phyloP scores from a whole-genome alignment of 2,113 vertebrate species.

The Elachura formosa region DNA sequence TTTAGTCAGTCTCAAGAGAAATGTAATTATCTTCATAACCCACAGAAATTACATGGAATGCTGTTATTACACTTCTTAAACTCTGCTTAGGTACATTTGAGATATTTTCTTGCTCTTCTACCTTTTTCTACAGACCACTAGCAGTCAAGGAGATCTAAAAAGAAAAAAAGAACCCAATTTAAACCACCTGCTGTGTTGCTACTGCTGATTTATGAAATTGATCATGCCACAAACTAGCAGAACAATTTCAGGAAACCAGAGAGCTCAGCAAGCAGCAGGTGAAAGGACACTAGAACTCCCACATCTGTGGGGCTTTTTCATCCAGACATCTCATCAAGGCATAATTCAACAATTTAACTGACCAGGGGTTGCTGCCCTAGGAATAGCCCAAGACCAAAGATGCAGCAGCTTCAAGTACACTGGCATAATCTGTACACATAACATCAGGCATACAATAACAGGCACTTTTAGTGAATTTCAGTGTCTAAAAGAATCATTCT shows the following conservation, averaged over 20 bases:
- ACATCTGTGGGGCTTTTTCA: rapidly evolving
- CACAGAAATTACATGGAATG: background rate
- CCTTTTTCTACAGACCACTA: background rate
- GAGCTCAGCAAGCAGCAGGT: background rate
- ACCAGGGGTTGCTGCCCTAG: background rate
- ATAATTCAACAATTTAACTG: background rate
- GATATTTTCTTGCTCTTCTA: background rate
- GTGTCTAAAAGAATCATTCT: background rate
- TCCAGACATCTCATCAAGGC: background rate
- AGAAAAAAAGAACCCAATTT: background rate
- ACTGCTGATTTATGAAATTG: background rate
- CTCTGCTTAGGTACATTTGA: background rate
- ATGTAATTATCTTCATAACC: background rate
- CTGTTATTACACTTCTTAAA: background rate
- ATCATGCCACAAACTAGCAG: background rate
- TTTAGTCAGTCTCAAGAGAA: background rate
- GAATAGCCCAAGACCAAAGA: background rate
- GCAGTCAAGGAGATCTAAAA: background rate
- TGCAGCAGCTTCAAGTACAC: background rate
- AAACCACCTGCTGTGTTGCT: background rate
- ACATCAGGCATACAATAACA: background rate
- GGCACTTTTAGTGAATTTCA: background rate
- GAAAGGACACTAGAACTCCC: background rate
- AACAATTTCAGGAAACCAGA: background rate
- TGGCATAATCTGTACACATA: background rate